Percentiles rank a stretch among this genome's conserved stretches.
phyloP scores from a whole-genome alignment of 2,113 vertebrate genomes.

The Neogobius melanostomus region DNA sequence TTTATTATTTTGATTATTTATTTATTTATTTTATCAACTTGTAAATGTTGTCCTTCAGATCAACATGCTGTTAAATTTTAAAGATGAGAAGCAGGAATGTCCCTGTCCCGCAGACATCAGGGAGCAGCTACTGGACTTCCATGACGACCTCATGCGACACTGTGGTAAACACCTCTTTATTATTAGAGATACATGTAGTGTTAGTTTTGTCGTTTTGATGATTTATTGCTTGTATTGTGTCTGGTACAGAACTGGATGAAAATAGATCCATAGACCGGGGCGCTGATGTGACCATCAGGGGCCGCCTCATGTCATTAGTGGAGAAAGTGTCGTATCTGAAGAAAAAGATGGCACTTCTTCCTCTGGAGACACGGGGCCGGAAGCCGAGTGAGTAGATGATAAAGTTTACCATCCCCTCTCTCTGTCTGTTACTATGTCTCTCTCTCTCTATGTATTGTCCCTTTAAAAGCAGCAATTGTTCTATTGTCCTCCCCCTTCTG shows the following conservation, averaged over 20 bases:
- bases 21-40: not conserved
- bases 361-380: slow-evolving; percentile 79
- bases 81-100: slow-evolving; percentile 92
- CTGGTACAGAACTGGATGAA: slow-evolving; percentile 90
- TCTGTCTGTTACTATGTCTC: too few relatives aligned
- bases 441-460: not conserved
- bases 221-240: not conserved
- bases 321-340: slow-evolving; percentile 91
- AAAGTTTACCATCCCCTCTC: not conserved
- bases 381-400: slow-evolving; percentile 82
- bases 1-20: not conserved
- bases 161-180: slow-evolving; percentile 79
- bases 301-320: slow-evolving; percentile 87
- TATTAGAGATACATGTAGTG: not conserved
- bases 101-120: slow-evolving; percentile 90
- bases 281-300: slow-evolving; percentile 86
- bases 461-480: not conserved
- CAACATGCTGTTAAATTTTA: slow-evolving; percentile 96
- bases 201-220: not conserved
- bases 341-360: slow-evolving; percentile 85
- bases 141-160: slow-evolving; percentile 93
- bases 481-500: not conserved
- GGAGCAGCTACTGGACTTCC: slow-evolving; percentile 91
- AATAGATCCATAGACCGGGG: slow-evolving; percentile 81
- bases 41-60: slow-evolving; percentile 76